phyloP scores from a whole-genome alignment of 1,140 invertebrate species.

The Meteorus sp. region DNA sequence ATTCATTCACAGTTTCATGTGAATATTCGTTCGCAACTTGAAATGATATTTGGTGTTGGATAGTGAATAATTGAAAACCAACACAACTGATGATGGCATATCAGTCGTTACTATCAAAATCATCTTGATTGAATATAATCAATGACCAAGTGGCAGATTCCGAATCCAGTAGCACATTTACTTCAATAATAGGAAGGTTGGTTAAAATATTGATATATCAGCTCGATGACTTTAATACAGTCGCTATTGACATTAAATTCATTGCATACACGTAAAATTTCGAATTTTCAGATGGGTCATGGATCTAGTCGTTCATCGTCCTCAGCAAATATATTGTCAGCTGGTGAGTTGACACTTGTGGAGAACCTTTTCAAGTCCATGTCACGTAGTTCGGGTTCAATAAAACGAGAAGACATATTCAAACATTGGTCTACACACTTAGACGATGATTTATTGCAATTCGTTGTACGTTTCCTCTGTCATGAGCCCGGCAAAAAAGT shows the following conservation, averaged over 20 bases:
- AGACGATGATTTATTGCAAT: slow-evolving; percentile 52
- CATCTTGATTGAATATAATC: no score
- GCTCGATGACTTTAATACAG: no score
- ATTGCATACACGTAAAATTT: no score
- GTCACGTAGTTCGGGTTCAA: slow-evolving; percentile 56
- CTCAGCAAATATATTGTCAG: slow-evolving; percentile 51
- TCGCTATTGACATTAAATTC: no score
- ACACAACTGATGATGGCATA: no score
- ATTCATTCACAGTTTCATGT: background rate
- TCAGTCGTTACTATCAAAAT: no score
- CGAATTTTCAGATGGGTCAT: slow-evolving; percentile 51
- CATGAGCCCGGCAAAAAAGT: slow-evolving; percentile 53
- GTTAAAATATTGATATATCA: no score
- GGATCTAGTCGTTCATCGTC: slow-evolving; percentile 52
- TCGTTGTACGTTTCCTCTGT: slow-evolving; percentile 52
- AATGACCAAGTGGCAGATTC: no score
- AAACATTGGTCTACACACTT: slow-evolving; percentile 56
- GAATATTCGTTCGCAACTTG: background rate
- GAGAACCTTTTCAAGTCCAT: slow-evolving; percentile 57
- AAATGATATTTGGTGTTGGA: no score
- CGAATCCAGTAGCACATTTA: no score
- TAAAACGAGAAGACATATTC: slow-evolving; percentile 57
- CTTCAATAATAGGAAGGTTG: no score
- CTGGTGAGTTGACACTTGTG: slow-evolving; percentile 52
- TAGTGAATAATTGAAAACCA: no score